Percentiles rank a stretch among this genome's conserved stretches.
phyloP scores from a whole-genome alignment of 2,113 vertebrate species.

The Heterochromis multidens region DNA sequence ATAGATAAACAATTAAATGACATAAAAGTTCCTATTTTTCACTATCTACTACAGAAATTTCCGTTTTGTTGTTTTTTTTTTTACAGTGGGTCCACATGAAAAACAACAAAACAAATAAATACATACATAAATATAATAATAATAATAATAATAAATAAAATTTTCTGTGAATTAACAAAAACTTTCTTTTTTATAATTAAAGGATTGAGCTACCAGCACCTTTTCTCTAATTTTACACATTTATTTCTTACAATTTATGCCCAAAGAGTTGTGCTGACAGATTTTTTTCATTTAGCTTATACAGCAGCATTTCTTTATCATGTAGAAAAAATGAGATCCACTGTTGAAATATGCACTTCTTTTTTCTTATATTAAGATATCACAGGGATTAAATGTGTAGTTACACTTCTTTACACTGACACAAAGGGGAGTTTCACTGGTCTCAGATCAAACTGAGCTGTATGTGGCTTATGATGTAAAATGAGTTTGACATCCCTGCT shows the following conservation, averaged over 20 bases:
- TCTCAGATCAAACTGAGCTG: neutral
- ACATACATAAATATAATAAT: too few species aligned
- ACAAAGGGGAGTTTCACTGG: neutral
- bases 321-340: neutral
- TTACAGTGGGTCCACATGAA: too few species aligned
- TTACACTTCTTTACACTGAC: too few species aligned
- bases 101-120: neutral
- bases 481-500: rapidly evolving
- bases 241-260: neutral
- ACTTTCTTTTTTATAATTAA: neutral
- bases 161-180: neutral
- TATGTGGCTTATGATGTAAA: neutral
- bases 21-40: neutral
- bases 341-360: neutral
- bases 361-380: rapidly evolving
- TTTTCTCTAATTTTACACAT: neutral
- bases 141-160: neutral
- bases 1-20: neutral
- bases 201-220: neutral
- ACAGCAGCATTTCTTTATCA: neutral
- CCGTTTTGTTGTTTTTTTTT: neutral
- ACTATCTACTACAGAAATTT: neutral
- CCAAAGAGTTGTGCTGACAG: neutral
- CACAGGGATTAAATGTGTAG: too few species aligned
- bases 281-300: neutral